Conservation (phyloP, 2,797 vertebrate genomes). For the Chelon labrosus region DNA sequence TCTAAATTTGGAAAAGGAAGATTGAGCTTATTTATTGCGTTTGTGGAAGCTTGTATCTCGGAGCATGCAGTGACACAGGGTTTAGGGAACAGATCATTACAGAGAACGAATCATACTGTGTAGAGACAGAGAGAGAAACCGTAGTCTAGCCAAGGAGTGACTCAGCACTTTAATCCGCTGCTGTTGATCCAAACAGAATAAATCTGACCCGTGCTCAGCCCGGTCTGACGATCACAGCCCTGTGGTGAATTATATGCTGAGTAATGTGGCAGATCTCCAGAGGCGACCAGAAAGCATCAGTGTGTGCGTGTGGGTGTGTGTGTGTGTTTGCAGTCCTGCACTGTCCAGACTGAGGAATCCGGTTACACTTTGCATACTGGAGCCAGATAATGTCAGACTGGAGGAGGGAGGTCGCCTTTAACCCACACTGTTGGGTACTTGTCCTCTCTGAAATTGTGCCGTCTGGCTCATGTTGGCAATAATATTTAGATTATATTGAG, state of each 20-base stretch:
- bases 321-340: constrained; percentile 1
- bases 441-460: not conserved
- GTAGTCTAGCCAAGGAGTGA: constrained; percentile 56
- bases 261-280: constrained; percentile 60
- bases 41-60: not conserved
- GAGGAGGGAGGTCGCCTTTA: not conserved
- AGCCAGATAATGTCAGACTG: constrained; percentile 43
- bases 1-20: not conserved
- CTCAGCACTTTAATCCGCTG: constrained; percentile 66
- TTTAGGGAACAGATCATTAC: not conserved
- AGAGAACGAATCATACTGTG: constrained; percentile 7
- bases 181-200: constrained; percentile 66
- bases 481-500: not conserved
- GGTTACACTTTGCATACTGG: constrained; percentile 56
- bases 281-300: constrained; percentile 24
- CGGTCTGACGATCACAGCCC: constrained; percentile 44
- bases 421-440: not conserved
- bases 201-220: constrained; percentile 59
- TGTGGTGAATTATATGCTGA: constrained; percentile 49
- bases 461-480: not conserved
- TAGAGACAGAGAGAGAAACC: constrained; percentile 9
- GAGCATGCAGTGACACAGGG: not conserved
- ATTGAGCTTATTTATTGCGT: not conserved
- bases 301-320: constrained; percentile 11
- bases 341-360: constrained; percentile 45